Evolutionary conservation across 2,113 vertebrate genomes (phyloP).

Genomic region (Ginglymostoma cirratum): DNA sequence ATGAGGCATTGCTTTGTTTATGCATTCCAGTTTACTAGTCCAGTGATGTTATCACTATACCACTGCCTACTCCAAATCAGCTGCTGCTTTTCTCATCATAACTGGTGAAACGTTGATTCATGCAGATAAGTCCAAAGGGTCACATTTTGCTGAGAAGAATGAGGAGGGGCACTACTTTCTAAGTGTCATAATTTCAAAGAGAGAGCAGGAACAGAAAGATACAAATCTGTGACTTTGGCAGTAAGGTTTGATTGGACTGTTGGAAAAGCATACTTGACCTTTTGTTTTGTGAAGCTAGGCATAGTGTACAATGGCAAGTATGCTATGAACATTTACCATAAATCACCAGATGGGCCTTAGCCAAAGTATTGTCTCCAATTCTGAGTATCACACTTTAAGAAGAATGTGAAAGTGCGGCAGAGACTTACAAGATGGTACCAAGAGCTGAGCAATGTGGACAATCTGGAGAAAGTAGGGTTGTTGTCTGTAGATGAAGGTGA

Average conservation of each 20-base stretch:
- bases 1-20: too few species aligned
- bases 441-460: too few species aligned
- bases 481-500: too few species aligned
- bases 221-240: neutral
- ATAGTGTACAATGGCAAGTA: neutral
- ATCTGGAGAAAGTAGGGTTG: too few species aligned
- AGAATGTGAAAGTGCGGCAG: too few species aligned
- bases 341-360: neutral
- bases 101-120: neutral
- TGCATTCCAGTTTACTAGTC: too few species aligned
- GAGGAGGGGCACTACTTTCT: neutral
- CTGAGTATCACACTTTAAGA: neutral
- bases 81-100: neutral
- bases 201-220: neutral
- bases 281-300: neutral
- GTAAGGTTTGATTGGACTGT: neutral
- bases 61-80: neutral
- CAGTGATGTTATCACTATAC: too few species aligned
- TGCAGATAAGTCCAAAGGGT: neutral
- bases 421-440: too few species aligned
- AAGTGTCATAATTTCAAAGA: neutral
- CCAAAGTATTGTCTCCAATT: neutral
- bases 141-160: neutral
- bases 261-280: neutral
- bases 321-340: neutral